phyloP scores from a whole-genome alignment of 2,113 vertebrate species.

The Holacanthus passer region DNA sequence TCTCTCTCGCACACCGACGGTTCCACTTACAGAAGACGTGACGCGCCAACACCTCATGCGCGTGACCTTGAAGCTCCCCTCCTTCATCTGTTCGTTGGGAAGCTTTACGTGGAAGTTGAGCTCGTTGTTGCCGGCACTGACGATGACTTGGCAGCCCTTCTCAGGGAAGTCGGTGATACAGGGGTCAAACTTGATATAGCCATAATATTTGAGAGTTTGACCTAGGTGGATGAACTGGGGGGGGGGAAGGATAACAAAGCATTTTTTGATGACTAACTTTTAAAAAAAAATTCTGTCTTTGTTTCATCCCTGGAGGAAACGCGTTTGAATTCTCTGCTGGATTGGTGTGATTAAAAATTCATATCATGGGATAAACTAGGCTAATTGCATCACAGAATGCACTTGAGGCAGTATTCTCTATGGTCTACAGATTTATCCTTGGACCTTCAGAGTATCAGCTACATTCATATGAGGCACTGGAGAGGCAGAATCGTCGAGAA shows the following conservation, averaged over 20 bases:
- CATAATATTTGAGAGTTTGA: slow-evolving; percentile 97
- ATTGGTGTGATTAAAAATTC: slow-evolving; percentile 43
- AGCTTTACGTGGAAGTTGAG: slow-evolving; percentile 98
- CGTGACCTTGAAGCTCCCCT: slow-evolving; percentile 98
- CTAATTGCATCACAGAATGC: slow-evolving; percentile 45
- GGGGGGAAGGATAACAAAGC: not conserved
- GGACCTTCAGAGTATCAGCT: slow-evolving; percentile 15
- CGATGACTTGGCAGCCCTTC: slow-evolving; percentile 96
- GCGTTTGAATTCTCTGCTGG: slow-evolving; percentile 36
- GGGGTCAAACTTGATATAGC: slow-evolving; percentile 97
- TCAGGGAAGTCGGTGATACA: slow-evolving; percentile 98
- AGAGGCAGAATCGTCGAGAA: not conserved
- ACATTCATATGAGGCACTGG: not conserved
- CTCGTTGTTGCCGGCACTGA: slow-evolving; percentile 97
- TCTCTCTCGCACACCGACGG: not conserved
- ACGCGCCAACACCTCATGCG: slow-evolving; percentile 99
- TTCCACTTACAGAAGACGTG: slow-evolving; percentile 94
- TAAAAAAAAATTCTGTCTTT: not conserved
- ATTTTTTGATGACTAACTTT: not conserved
- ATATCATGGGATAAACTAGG: slow-evolving; percentile 38
- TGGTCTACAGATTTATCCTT: slow-evolving; percentile 18
- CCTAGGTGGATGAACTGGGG: slow-evolving; percentile 93
- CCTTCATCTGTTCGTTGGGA: slow-evolving; percentile 95
- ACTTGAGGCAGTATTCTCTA: slow-evolving; percentile 9
- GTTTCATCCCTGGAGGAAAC: slow-evolving; percentile 16